Base-by-base conservation (phyloP, 2,888 invertebrate genomes). In the Glaucopsyche alexis region DNA sequence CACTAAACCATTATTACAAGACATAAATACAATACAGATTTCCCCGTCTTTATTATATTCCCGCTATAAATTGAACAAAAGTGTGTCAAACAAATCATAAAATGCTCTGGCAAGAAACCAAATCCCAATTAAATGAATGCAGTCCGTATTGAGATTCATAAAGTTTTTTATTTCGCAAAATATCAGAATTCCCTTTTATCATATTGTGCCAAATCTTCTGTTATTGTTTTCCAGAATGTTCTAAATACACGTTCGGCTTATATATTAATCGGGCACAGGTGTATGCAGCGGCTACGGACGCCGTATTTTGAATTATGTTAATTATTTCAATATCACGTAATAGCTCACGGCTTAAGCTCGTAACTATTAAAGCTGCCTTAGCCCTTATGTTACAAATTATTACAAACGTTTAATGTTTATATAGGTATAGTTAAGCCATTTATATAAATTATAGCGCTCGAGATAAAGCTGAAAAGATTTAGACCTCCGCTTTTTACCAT, bases 81-180 rank as follows among this genome's bases (percentile, higher is more conserved):
- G 69, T 69, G 29, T 69, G 69, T 69, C 69, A 69, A 67, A 67
- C 67, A 67, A 69, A 69, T 69, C 69, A 69, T 69, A 47, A 69
- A 69, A 69, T 19, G 40, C 49, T 45, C 69, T 69, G 69, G 69
- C 69, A 69, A 69, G 69, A 47, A 47, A 69, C 49, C 69, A 69
- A 69, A 16, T 49, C 69, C 47, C 69, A 69, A 69, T 69, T 69
- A 69, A 69, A 69, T 69, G 69, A 69, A 69, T 69, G 69, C 69
- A 69, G 14, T 19, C 19, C 13, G 49, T 49, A 47, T 69, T 69
- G 69, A 69, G 29, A 69, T 69, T 69, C 49, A 69, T 16, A 47
- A 49, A 47, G 47, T n/a, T 69, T 69, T 49, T 69, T 60, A 60
- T 49, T 47, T 49, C 11, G 47, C 69, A 49, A 69, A 69, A 29